phyloP scores from a whole-genome alignment of 2,797 vertebrate species.

The Staurois parvus region DNA sequence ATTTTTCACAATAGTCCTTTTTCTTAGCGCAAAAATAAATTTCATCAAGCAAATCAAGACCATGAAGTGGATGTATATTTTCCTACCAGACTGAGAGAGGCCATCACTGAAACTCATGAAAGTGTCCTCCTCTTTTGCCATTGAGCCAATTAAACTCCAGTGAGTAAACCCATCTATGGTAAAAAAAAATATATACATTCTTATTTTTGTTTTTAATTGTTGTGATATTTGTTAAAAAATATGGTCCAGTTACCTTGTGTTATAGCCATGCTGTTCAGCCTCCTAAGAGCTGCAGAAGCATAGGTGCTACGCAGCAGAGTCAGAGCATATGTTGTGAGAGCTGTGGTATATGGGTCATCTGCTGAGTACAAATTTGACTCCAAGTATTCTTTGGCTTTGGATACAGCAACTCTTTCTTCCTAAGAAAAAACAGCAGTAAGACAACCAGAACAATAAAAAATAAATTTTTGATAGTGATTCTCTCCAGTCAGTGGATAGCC shows the following conservation, averaged over 20 bases:
- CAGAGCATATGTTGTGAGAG: conserved; percentile 85
- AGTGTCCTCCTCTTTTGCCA: conserved; percentile 84
- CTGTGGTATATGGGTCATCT: conserved; percentile 88
- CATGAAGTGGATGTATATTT: background rate
- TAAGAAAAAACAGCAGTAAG: conserved; percentile 62
- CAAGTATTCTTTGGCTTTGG: conserved; percentile 87
- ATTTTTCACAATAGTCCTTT: too few relatives aligned
- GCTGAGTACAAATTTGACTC: conserved; percentile 87
- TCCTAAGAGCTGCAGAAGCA: conserved; percentile 77
- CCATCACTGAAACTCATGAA: conserved; percentile 93
- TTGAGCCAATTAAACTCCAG: conserved; percentile 90
- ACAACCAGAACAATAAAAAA: background rate
- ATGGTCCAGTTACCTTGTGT: conserved; percentile 79
- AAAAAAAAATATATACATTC: background rate
- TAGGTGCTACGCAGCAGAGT: conserved; percentile 85
- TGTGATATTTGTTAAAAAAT: background rate
- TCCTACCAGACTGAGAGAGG: conserved; percentile 88
- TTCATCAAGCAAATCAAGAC: too few relatives aligned
- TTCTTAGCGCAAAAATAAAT: too few relatives aligned
- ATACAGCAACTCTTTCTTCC: conserved; percentile 86
- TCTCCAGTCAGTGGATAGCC: too few relatives aligned
- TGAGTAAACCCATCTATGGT: conserved; percentile 89
- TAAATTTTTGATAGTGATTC: background rate
- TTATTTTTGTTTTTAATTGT: too few relatives aligned
- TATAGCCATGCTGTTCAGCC: conserved; percentile 91